phyloP scores from a whole-genome alignment of 2,888 invertebrate species.

The Agonopterix heracliana region DNA sequence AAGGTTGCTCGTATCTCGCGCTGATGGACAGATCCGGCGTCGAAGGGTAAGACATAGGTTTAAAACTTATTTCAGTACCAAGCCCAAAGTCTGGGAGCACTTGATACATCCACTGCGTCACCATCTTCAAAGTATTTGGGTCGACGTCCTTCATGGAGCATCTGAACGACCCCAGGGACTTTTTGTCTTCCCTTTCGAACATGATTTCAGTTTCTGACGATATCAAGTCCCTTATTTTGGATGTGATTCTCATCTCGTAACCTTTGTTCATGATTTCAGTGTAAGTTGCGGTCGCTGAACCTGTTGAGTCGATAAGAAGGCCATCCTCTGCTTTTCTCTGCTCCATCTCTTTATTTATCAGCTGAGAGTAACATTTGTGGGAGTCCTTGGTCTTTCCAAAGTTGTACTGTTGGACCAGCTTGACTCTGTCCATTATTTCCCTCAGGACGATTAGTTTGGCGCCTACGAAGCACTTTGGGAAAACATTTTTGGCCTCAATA shows the following conservation, averaged over 20 bases:
- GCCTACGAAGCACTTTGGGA: slow-evolving; percentile 63
- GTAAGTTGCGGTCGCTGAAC: slow-evolving; percentile 61
- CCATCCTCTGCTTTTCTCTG: slow-evolving; percentile 45
- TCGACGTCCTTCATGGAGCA: slow-evolving; percentile 56
- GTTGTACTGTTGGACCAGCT: slow-evolving; percentile 60
- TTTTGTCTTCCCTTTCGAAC: slow-evolving; percentile 47
- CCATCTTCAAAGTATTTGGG: slow-evolving; percentile 46
- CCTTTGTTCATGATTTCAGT: slow-evolving; percentile 42
- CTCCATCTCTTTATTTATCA: slow-evolving; percentile 60
- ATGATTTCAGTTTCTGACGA: slow-evolving; percentile 60
- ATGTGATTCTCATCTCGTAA: slow-evolving; percentile 52
- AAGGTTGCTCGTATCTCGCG: slow-evolving; percentile 46
- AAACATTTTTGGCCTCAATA: slow-evolving; percentile 58
- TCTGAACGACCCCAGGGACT: slow-evolving; percentile 43
- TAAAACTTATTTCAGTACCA: slow-evolving; percentile 52
- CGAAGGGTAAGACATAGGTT: slow-evolving; percentile 40
- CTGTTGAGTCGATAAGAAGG: slow-evolving; percentile 49
- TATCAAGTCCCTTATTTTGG: slow-evolving; percentile 57
- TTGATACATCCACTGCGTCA: slow-evolving; percentile 60
- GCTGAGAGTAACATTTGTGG: slow-evolving; percentile 47
- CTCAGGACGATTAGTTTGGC: slow-evolving; percentile 51
- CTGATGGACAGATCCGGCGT: slow-evolving; percentile 51
- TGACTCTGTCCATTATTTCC: slow-evolving; percentile 56
- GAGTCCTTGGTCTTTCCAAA: slow-evolving; percentile 54
- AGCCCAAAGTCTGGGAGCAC: slow-evolving; percentile 44